A percentile compares a stretch with the other conserved stretches of the same genome.
These are phyloP conservation scores for Cryptoblepharus egeriae DNA, from an alignment of 2,797 vertebrate species.

Conservation along the genomic window DNA sequence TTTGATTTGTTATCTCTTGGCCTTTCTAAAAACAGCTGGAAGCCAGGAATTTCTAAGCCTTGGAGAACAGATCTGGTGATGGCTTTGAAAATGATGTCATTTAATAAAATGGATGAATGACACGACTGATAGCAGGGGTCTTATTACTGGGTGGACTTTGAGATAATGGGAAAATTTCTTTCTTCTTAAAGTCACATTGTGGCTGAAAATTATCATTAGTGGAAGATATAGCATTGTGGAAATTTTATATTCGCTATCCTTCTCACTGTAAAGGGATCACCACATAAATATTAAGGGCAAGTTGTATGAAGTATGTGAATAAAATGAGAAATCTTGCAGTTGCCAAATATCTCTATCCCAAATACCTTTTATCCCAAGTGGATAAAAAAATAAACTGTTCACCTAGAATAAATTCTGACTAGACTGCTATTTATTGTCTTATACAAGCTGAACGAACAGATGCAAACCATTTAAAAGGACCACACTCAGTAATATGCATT, in stretches of 20 bases:
- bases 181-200: conserved; percentile 35
- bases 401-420: neutral
- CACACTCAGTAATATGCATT: neutral
- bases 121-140: conserved; percentile 44
- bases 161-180: conserved; percentile 39
- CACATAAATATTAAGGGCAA: conserved; percentile 31
- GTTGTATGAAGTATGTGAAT: neutral
- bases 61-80: conserved; percentile 33
- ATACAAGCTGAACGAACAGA: neutral
- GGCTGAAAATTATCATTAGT: conserved; percentile 44
- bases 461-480: neutral
- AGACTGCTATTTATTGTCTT: too few relatives aligned
- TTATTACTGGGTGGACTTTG: conserved; percentile 48
- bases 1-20: conserved; percentile 55
- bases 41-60: conserved; percentile 47
- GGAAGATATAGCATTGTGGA: conserved; percentile 35
- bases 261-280: conserved; percentile 33
- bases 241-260: conserved; percentile 18
- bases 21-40: conserved; percentile 53
- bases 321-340: conserved; percentile 24
- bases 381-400: neutral
- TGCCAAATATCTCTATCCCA: neutral
- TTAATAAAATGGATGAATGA: conserved; percentile 52
- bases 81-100: conserved; percentile 47
- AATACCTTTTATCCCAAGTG: too few relatives aligned